phyloP scores from a whole-genome alignment of 2,797 vertebrate genomes.

The Aythya fuligula region DNA sequence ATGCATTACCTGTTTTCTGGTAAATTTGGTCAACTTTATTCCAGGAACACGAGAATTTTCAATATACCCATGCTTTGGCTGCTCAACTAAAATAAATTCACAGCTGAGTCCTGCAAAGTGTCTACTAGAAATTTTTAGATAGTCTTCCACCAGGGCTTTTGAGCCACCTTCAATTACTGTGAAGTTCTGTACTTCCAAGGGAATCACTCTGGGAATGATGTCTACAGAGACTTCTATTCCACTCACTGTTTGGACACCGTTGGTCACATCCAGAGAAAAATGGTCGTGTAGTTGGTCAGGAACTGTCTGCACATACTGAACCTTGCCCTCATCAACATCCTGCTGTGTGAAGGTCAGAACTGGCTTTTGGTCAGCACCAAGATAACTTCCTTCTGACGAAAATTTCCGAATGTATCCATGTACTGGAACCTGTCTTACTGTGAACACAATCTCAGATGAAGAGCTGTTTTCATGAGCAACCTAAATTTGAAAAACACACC shows the following conservation, averaged over 20 bases:
- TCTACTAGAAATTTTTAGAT: constrained; percentile 83
- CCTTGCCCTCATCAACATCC: constrained; percentile 84
- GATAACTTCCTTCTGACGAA: constrained; percentile 75
- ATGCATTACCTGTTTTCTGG: constrained; percentile 86
- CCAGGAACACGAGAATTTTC: constrained; percentile 85
- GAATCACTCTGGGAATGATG: constrained; percentile 87
- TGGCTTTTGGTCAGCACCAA: constrained; percentile 75
- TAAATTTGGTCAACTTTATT: constrained; percentile 84
- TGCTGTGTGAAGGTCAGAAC: constrained; percentile 86
- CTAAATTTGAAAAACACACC: constrained; percentile 63
- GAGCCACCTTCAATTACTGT: constrained; percentile 87
- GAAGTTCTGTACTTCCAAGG: constrained; percentile 86
- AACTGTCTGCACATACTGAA: constrained; percentile 87
- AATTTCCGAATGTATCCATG: constrained; percentile 85
- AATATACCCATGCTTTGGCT: constrained; percentile 84
- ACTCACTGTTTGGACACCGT: constrained; percentile 81
- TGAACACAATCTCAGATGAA: constrained; percentile 87
- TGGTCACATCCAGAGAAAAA: constrained; percentile 84
- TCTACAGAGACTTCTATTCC: constrained; percentile 83
- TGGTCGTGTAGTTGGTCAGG: constrained; percentile 78
- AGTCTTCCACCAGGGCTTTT: constrained; percentile 82
- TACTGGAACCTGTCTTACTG: constrained; percentile 78
- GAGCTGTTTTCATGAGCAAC: constrained; percentile 86
- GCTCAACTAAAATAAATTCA: constrained; percentile 84
- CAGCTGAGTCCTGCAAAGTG: constrained; percentile 87